Conservation (phyloP, 2,797 vertebrate genomes). For the Pyrocephalus nanus region DNA sequence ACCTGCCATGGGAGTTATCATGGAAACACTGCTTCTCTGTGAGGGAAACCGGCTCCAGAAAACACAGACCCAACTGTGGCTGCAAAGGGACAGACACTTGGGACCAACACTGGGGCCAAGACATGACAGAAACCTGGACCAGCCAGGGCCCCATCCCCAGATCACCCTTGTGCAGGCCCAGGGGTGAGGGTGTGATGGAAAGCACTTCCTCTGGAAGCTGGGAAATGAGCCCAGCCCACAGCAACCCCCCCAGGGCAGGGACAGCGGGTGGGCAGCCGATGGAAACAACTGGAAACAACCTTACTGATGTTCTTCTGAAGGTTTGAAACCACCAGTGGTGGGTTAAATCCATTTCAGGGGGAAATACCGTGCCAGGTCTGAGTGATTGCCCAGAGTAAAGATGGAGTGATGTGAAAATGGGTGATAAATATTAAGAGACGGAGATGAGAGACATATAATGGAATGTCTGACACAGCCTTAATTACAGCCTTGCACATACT, state of each 20-base stretch:
- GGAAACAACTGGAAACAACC: too few species aligned
- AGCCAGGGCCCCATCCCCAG: neutral
- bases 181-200: neutral
- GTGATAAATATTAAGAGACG: slow-evolving; percentile 54
- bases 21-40: neutral
- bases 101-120: neutral
- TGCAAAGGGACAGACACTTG: neutral
- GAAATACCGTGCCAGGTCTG: neutral
- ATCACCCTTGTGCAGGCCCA: fast-evolving
- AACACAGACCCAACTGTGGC: neutral
- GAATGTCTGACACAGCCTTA: slow-evolving; percentile 54
- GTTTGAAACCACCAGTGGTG: neutral
- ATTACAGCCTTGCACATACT: slow-evolving; percentile 33
- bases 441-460: slow-evolving; percentile 36
- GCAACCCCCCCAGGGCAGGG: neutral
- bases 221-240: neutral
- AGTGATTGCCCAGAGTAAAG: neutral
- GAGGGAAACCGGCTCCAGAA: neutral
- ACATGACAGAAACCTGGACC: neutral
- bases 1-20: neutral
- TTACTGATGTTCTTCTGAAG: neutral
- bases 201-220: fast-evolving
- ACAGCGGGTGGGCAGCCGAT: fast-evolving
- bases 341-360: neutral
- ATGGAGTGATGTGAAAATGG: slow-evolving; percentile 31